Base-by-base conservation (phyloP, 1,140 invertebrate species). In the Uloborus diversus region DNA sequence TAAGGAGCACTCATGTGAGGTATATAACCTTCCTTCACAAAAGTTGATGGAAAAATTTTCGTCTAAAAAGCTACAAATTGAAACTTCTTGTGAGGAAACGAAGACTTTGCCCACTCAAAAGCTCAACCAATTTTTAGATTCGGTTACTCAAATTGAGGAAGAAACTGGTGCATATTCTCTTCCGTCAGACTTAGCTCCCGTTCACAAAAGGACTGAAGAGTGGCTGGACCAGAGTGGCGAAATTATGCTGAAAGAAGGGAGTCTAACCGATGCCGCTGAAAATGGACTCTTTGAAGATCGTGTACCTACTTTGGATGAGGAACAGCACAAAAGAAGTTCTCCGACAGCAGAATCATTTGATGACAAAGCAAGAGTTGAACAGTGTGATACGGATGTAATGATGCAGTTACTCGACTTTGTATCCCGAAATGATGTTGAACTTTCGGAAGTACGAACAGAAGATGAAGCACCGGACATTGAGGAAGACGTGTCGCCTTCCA, bases 381-480 rank as follows among this genome's bases (percentile, higher is more conserved):
- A 79, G 17, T 81, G 75, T 33, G 65, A 66, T 4, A 64, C 68
- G 1, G 73, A 79, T 32, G 56, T 66, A 0, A 66, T 71, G 66
- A 51, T 73, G 73, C 79, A 81, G 35, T 9, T 66, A 17, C 17
- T 80, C 13, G 75, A 81, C 17, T 78, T 69, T 20, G 61, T 70
- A n/a, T 82, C 82, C 2, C 80, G 83, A n/a, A 82, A 82, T 23
- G 84, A 85, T n/a, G 80, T 83, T n/a, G 84, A 85, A 32, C 57
- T 85, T 4, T 49, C 82, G 14, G 84, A 85, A 62, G 84, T 84
- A 0, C 71, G 83, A 23, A 85, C 84, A 4, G 84, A 85, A 82
- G 84, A 85, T 59, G 84, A 85, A 71, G 84, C 84, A 11, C 84
- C 84, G 0, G 84, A 85, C 68, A 83, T 85, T 32, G 84, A 85